Evolutionary conservation across 1,140 invertebrate genomes (phyloP).

Genomic region (Trachymyrmex septentrionalis): DNA sequence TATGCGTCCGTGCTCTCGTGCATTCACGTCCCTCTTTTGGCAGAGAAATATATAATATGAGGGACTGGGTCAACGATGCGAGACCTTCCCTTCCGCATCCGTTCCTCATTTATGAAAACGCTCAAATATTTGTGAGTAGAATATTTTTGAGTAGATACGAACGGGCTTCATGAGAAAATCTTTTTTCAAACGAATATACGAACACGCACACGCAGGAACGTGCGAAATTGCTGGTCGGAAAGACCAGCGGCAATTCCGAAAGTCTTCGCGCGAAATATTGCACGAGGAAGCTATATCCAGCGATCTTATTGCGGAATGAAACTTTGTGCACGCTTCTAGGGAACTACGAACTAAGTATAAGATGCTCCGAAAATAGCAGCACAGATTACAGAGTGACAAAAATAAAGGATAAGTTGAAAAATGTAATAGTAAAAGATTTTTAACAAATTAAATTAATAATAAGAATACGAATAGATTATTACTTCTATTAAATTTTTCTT

Average conservation of each 20-base stretch:
- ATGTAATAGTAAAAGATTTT: background rate
- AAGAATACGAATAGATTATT: too few relatives aligned
- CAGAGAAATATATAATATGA: conserved; percentile 44
- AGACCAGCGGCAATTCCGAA: conserved; percentile 47
- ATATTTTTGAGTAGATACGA: conserved; percentile 51
- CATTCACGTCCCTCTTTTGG: conserved; percentile 61
- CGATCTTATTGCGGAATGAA: conserved; percentile 29
- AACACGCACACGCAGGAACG: conserved; percentile 12
- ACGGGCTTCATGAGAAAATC: conserved; percentile 63
- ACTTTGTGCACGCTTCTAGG: conserved; percentile 9
- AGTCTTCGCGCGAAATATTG: conserved; percentile 53
- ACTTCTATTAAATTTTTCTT: background rate
- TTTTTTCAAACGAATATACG: conserved; percentile 53
- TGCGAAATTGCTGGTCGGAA: conserved; percentile 41
- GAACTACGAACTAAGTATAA: conserved; percentile 31
- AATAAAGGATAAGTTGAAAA: background rate
- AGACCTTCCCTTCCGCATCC: background rate
- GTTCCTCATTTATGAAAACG: conserved; percentile 65
- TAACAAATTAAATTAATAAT: background rate
- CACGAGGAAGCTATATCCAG: conserved; percentile 3
- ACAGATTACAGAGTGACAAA: background rate
- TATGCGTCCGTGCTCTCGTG: conserved; percentile 57
- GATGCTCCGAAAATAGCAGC: conserved; percentile 17
- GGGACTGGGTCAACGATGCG: conserved; percentile 42
- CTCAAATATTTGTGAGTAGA: conserved; percentile 63